Conservation (phyloP, 2,113 vertebrate genomes). For the Sceloporus tristichus region DNA sequence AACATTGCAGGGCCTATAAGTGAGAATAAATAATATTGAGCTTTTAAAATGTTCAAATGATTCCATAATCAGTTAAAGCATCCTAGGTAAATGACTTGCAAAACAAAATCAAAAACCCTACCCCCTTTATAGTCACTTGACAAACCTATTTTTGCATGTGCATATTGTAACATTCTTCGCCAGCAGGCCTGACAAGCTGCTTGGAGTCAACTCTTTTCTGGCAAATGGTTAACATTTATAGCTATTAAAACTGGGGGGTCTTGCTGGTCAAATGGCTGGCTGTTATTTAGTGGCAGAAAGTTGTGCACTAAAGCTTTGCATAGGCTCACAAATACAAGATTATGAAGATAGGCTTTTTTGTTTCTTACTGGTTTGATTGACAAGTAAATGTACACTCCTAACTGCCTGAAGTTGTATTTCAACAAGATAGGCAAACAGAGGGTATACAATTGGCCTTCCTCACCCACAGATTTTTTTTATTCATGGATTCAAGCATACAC, state of each 20-base stretch:
- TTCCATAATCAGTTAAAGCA: slow-evolving; percentile 30
- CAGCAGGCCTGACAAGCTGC: not conserved
- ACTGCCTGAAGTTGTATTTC: not conserved
- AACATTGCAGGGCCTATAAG: not conserved
- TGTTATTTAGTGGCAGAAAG: not conserved
- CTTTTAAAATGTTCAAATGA: slow-evolving; percentile 22
- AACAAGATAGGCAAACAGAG: not conserved
- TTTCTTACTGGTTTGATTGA: not conserved
- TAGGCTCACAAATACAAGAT: not conserved
- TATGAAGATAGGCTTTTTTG: not conserved
- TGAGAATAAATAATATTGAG: slow-evolving; percentile 22
- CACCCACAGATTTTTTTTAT: too few species aligned
- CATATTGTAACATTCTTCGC: not conserved
- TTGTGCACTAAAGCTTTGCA: too few species aligned
- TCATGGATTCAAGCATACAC: too few species aligned
- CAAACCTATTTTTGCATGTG: slow-evolving; percentile 1
- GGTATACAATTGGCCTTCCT: too few species aligned
- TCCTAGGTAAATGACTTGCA: not conserved
- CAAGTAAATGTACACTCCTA: not conserved
- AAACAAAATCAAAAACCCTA: not conserved
- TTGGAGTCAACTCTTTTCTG: not conserved
- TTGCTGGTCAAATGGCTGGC: not conserved
- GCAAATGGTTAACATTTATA: not conserved
- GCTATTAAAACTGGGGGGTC: not conserved
- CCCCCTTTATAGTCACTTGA: not conserved